Base-by-base conservation (phyloP, 2,888 invertebrate genomes). In the Metacarcinus magister region DNA sequence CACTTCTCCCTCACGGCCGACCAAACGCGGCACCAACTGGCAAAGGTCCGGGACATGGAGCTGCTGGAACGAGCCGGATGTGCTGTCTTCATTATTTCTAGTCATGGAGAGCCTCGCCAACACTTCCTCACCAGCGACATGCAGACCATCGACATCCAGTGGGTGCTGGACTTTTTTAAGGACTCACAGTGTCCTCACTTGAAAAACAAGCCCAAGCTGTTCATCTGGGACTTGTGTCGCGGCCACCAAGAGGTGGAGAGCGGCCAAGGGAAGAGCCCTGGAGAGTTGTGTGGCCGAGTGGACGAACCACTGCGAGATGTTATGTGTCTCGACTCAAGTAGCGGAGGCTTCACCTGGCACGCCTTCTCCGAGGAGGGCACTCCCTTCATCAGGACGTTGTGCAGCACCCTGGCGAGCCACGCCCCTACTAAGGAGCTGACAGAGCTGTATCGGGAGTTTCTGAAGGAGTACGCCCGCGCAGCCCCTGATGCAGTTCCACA, bases 51-150 rank as follows among this genome's bases (percentile, higher is more conserved):
- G 43, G 82, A 91, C 60, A 92, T 75, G 95, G 75, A 92, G 44
- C 19, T 23, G 54, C n/a, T 95, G 28, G 0, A 5, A 10, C n/a
- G 28, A 5, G 92, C 67, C 44, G 75, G n/a, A 23, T 95, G 95
- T 43, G 44, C 46, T 19, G 92, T 95, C 19, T 67, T 75, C 60
- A 44, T 95, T 28, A 43, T 95, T 5, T 48, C 92, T 4, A 92
- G 95, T 75, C 95, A 95, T 23, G 92, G 95, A 13, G 32, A 39
- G 5, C 10, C 89, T 19, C 28, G 44, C 23, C 44, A 92, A 75
- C 28, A 90, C 7, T 92, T 95, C 90, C 95, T 95, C n/a, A 95
- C 95, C 23, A 60, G 60, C 23, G 95, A 95, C 48, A 32, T 89
- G 44, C 39, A 95, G 32, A 13, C 46, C 7, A 2, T 95, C 4